Conservation (phyloP, 1,140 invertebrate species). For the Choristoneura fumiferana region DNA sequence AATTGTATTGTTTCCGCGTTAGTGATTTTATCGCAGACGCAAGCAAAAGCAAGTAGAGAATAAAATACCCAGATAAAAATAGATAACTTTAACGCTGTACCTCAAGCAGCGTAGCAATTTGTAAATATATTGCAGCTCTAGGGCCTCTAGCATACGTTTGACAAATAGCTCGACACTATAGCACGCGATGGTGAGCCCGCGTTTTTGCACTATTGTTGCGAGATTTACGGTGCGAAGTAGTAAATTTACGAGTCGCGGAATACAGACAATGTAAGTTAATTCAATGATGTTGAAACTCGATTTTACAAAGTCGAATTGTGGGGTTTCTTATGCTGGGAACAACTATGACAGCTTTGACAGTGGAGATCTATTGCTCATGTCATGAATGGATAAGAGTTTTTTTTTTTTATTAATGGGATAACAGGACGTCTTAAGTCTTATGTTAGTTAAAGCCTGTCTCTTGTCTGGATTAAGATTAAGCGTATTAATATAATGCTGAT, state of each 20-base stretch:
- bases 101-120: no score
- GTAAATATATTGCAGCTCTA: no score
- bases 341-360: conserved; percentile 7
- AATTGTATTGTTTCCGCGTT: no score
- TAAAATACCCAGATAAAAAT: no score
- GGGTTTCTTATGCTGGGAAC: conserved; percentile 1
- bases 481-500: no score
- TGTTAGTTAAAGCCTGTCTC: no score
- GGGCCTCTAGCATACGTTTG: conserved; percentile 20
- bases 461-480: no score
- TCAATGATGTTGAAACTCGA: conserved; percentile 16
- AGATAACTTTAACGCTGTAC: no score
- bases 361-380: not conserved
- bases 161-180: conserved; percentile 26
- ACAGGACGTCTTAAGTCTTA: no score
- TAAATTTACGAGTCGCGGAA: conserved; percentile 50
- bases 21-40: no score
- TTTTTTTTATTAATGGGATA: no score
- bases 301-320: conserved; percentile 11
- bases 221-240: conserved; percentile 47
- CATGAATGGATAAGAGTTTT: not conserved
- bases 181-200: conserved; percentile 34
- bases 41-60: no score
- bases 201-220: conserved; percentile 53
- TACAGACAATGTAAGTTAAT: conserved; percentile 47